A percentile compares a stretch with the other conserved stretches of the same genome.
phyloP scores from a whole-genome alignment of 2,113 vertebrate species.

The Stegostoma tigrinum region DNA sequence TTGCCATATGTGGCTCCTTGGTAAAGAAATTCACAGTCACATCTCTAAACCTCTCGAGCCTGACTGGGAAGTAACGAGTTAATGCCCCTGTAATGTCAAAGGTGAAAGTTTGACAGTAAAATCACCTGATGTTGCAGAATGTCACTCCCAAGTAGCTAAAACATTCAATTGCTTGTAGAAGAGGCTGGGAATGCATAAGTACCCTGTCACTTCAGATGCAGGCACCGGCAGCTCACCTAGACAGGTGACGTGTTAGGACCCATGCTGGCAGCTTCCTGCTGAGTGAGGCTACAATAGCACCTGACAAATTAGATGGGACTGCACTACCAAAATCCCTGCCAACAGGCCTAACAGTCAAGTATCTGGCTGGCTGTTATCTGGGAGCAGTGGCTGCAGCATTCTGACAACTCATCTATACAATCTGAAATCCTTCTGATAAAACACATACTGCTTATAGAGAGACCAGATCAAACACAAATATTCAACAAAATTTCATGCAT shows the following conservation, averaged over 20 bases:
- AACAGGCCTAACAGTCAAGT: slow-evolving; percentile 63
- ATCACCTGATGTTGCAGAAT: slow-evolving; percentile 12
- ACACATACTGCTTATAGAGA: not conserved
- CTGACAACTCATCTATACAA: slow-evolving; percentile 50
- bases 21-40: too few relatives aligned
- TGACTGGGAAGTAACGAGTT: not conserved
- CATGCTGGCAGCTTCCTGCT: slow-evolving; percentile 46
- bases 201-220: slow-evolving; percentile 54
- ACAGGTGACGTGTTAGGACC: slow-evolving; percentile 55
- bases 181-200: slow-evolving; percentile 50
- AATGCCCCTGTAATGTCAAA: slow-evolving; percentile 38
- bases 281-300: slow-evolving; percentile 49
- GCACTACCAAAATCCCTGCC: slow-evolving; percentile 60
- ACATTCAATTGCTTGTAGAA: not conserved
- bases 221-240: slow-evolving; percentile 44
- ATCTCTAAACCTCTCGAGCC: not conserved
- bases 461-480: not conserved
- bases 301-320: slow-evolving; percentile 68
- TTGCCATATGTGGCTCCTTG: slow-evolving; percentile 44
- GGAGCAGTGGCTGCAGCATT: slow-evolving; percentile 42
- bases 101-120: slow-evolving; percentile 32
- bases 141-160: slow-evolving; percentile 36
- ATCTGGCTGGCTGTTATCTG: slow-evolving; percentile 48
- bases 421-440: slow-evolving; percentile 40
- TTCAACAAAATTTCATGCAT: slow-evolving; percentile 1